Evolutionary conservation across 2,113 vertebrate genomes (phyloP).

Genomic region (Scophthalmus maximus): DNA sequence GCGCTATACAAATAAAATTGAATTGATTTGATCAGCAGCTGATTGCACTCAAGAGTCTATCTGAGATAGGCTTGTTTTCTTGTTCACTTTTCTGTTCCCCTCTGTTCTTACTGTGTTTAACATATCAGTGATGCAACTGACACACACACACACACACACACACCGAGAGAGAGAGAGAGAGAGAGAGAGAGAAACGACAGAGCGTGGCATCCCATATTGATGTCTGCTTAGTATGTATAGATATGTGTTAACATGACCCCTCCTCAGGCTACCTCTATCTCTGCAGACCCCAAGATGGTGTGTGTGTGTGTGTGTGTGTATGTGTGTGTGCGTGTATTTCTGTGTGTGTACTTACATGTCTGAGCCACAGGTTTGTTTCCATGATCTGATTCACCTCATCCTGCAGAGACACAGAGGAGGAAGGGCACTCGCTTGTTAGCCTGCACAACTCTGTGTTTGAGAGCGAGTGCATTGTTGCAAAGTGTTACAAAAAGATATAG

Average conservation of each 20-base stretch:
- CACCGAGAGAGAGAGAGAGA: background rate
- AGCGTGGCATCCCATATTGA: conserved; percentile 20
- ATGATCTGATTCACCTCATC: conserved; percentile 81
- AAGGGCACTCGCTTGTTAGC: conserved; percentile 1
- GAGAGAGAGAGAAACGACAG: no score
- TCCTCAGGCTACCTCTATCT: background rate
- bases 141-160: conserved; percentile 2
- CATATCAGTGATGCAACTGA: background rate
- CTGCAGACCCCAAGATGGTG: background rate
- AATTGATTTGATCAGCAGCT: conserved; percentile 21
- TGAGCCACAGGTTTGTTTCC: conserved; percentile 80
- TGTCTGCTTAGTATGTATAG: conserved; percentile 18
- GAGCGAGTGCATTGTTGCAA: background rate
- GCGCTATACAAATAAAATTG: no score
- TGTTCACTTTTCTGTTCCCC: background rate
- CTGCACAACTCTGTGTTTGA: background rate
- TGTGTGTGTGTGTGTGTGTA: background rate
- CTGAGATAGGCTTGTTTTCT: background rate
- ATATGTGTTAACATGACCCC: conserved; percentile 9
- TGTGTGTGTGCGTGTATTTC: background rate
- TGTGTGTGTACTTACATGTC: conserved; percentile 68
- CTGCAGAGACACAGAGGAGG: conserved; percentile 52
- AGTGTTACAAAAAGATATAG: background rate
- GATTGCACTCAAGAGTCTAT: background rate
- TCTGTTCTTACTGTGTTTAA: background rate